Evolutionary conservation across 2,113 vertebrate species (phyloP).

Genomic region (Thoracochromis brauschi): DNA sequence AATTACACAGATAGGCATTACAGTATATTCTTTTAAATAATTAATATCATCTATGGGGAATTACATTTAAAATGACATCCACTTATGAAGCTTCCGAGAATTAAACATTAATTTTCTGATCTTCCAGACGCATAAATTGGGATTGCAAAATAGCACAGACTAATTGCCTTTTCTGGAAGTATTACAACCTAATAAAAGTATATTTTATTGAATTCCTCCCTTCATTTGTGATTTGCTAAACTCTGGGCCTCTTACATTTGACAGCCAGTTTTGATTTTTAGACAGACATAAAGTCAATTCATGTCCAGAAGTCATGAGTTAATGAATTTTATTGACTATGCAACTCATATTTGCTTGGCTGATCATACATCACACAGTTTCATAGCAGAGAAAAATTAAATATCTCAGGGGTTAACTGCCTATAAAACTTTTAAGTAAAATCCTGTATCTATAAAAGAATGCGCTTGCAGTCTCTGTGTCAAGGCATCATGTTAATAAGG

Average conservation of each 20-base stretch:
- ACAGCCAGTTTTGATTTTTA: not conserved
- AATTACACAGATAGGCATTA: not conserved
- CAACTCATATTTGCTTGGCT: not conserved
- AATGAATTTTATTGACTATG: conserved; percentile 22
- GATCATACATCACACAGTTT: not conserved
- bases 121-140: not conserved
- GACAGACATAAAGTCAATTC: conserved; percentile 41
- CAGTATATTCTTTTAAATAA: not conserved
- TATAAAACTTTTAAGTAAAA: not conserved
- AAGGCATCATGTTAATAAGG: not conserved
- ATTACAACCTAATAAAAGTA: conserved; percentile 3
- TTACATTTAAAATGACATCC: not conserved
- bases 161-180: not conserved
- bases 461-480: not conserved
- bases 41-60: not conserved
- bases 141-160: not conserved
- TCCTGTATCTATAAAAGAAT: not conserved
- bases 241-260: conserved; percentile 1
- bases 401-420: not conserved
- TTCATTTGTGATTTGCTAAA: not conserved
- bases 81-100: not conserved
- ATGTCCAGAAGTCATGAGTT: conserved; percentile 12
- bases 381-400: not conserved
- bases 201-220: not conserved
- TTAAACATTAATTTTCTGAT: not conserved